Base-by-base conservation (phyloP, 2,113 vertebrate species). In the Cacatua alba region DNA sequence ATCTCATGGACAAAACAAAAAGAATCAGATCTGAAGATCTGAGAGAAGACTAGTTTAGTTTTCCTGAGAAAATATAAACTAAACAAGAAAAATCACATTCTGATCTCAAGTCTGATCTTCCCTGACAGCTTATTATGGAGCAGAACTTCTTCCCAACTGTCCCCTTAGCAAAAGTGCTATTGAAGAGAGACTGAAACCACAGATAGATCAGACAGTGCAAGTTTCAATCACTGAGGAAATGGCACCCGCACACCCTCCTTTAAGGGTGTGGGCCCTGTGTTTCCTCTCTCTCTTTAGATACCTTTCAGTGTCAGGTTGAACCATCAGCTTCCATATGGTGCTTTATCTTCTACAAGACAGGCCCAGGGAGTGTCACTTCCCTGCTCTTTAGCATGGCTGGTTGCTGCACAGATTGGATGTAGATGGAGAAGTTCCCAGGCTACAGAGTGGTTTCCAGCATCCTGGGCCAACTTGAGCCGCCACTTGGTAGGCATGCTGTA, bases 381-480 rank as follows among this genome's bases (percentile, higher is more conserved):
- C 55, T 49, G n/a, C 46, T 96, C 95, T 59, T 90, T 43, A 81
- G 68, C 15, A 8, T 15, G 43, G 35, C 7, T 46, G 53, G 53
- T 12, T 86, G 80, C 83, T 89, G 95, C 95, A 96, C 91, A 95
- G 94, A 95, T 86, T 84, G 91, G 51, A 67, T 46, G 33, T 51
- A 81, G 83, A 95, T 92, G 94, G 95, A 96, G 77, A 71, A 11
- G 3, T 89, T 91, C 92, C 95, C 88, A 91, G 69, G 55, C 77
- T 92, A 37, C 83, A 70, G 92, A 86, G 33, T 48, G 26, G 3
- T 75, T 95, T 94, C 88, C 91, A 94, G 83, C 69, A 94, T 68
- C 72, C 77, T 51, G 55, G 77, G 95, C 92, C 94, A 96, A 84
- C 33, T 64, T 33, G 51, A 94, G 72, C 88, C 2, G 3, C 60